Evolutionary conservation across 92 coral and sea anemone genomes (phyloP).

Genomic region (Meandrina meandrites): DNA sequence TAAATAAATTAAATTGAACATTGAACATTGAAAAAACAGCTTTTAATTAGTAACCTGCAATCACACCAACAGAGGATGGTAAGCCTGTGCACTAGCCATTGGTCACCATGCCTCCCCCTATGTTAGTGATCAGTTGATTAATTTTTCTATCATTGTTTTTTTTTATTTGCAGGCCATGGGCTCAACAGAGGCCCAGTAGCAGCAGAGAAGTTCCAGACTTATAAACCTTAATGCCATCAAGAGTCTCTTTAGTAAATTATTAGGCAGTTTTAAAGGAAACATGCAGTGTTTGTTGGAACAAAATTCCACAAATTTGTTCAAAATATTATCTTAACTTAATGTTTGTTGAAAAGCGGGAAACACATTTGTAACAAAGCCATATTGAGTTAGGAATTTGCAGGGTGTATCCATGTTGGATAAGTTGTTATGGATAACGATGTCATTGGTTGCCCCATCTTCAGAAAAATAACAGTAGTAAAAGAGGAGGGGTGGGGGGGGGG

Average conservation of each 20-base stretch:
- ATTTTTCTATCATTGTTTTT: neutral
- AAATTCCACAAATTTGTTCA: neutral
- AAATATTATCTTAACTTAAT: neutral
- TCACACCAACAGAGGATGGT: no score
- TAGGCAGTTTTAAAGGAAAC: neutral
- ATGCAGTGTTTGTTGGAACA: no score
- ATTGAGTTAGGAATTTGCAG: neutral
- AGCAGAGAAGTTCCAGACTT: slow-evolving; percentile 17
- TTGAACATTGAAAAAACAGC: no score
- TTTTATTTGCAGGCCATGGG: slow-evolving; percentile 52
- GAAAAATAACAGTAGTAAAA: neutral
- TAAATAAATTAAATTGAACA: no score
- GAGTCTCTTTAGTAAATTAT: neutral
- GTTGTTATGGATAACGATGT: neutral
- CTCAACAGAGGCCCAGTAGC: slow-evolving; percentile 58
- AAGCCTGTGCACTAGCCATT: no score
- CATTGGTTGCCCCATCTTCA: neutral
- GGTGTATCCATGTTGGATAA: neutral
- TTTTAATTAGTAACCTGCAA: no score
- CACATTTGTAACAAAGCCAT: neutral
- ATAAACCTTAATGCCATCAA: neutral
- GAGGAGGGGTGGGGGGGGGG: neutral
- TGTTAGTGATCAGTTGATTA: neutral
- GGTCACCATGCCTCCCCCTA: no score
- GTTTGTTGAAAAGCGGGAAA: neutral